Evolutionary conservation across 1,140 invertebrate genomes (phyloP), one percentile per base, ranked within the genome.

Genomic region (Temnothorax nylanderi): DNA sequence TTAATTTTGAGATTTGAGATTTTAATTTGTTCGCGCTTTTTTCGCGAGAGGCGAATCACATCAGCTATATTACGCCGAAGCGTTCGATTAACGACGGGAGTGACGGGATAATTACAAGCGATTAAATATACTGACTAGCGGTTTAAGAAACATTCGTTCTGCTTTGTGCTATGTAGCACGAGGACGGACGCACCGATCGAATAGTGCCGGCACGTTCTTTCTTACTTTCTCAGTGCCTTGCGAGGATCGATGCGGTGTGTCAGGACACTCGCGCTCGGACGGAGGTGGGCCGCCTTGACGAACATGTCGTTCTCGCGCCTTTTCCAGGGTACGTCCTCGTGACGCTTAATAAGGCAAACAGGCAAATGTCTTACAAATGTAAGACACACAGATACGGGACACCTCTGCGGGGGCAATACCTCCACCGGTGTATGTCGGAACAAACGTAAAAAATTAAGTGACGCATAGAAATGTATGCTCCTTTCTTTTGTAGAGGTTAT

Each of bases 181-280:
- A 78, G 26, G 76, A 65, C 58, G 41, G 18, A 11, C 7, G 54
- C 13, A 8, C 10, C 49, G 47, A 69, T 81, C 64, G 26, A 82
- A 54, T 47, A 10, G 21, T 37, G 11, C 2, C 21, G 60, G 65
- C 11, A 26, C 3, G 7, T 47, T 32, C 16, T 4, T 2, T 2
- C 13, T 26, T 26, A 26, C 5, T 0, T n/a, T 67, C 37, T 41
- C 37, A 47, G 11, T 60, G 41, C 26, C 11, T 74, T 47, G 54
- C 7, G 80, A 26, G 11, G 13, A 34, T 60, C 67, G 54, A 74
- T 84, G 80, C 4, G 13, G 67, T 60, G 37, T 18, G 26, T 82
- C 11, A 72, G 51, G 18, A 74, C 67, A 34, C 21, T 81, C 34
- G 64, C 18, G 16, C 54, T 82, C 32, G 44, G 54, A 44, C 58